These are phyloP conservation scores for Anthrax anthrax DNA, from an alignment of 2,888 invertebrate species.

Conservation along the genomic window DNA sequence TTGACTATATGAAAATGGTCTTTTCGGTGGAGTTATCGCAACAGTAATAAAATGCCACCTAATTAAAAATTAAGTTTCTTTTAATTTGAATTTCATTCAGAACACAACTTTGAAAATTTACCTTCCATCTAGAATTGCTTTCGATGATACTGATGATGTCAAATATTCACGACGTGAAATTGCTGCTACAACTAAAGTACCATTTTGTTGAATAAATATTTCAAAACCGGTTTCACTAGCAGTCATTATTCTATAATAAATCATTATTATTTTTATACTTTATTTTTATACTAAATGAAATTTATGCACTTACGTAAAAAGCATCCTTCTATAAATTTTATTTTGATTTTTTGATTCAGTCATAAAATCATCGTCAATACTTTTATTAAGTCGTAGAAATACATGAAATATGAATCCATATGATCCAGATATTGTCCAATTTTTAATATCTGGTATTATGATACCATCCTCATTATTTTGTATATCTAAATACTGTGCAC, in stretches of 20 bases:
- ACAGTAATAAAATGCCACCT: slow-evolving; percentile 46
- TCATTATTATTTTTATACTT: not conserved
- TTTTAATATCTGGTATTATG: slow-evolving; percentile 38
- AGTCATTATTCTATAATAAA: slow-evolving; percentile 35
- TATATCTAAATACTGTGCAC: slow-evolving; percentile 39
- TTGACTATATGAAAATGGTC: slow-evolving; percentile 45
- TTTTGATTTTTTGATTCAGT: slow-evolving; percentile 6
- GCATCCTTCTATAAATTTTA: slow-evolving; percentile 33
- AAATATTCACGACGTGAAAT: slow-evolving; percentile 42
- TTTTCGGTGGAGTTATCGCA: slow-evolving; percentile 33
- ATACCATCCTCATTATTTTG: slow-evolving; percentile 37
- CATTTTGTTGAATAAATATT: slow-evolving; percentile 41
- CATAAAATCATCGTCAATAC: slow-evolving; percentile 9
- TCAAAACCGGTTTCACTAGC: slow-evolving; percentile 42
- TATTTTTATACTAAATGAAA: not conserved
- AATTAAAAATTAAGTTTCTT: slow-evolving; percentile 12
- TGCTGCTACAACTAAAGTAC: slow-evolving; percentile 41
- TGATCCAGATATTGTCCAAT: slow-evolving; percentile 41
- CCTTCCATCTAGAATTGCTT: slow-evolving; percentile 26
- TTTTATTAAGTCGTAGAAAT: slow-evolving; percentile 38
- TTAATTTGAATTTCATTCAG: not conserved
- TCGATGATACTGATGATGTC: slow-evolving; percentile 37
- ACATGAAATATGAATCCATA: slow-evolving; percentile 45
- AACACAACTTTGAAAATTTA: not conserved
- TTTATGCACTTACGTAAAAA: slow-evolving; percentile 32